Conservation (phyloP, 2,113 vertebrate genomes). For the Trogon melanurus region DNA sequence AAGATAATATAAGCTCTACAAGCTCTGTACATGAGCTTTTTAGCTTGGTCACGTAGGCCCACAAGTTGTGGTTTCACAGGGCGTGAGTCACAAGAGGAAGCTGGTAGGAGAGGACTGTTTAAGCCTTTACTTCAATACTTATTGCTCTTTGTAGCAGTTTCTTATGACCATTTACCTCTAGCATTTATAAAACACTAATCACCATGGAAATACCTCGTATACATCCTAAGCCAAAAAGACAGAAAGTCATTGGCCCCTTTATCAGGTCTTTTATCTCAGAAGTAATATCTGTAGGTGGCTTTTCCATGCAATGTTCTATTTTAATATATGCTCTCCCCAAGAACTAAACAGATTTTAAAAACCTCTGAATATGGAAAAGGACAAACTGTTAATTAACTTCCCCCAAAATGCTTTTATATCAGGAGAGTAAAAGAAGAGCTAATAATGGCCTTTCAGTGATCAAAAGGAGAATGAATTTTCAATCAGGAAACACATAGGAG, state of each 20-base stretch:
- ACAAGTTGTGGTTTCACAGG: neutral
- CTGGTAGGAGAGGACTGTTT: neutral
- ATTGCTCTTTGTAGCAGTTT: conserved; percentile 45
- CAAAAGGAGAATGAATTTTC: neutral
- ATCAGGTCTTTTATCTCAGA: neutral
- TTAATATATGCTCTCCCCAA: conserved; percentile 4
- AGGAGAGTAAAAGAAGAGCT: neutral
- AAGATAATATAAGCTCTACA: neutral
- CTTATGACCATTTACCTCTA: conserved; percentile 4
- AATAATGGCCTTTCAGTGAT: neutral
- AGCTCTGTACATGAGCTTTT: neutral
- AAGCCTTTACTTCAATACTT: conserved; percentile 11
- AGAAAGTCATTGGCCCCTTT: conserved; percentile 14
- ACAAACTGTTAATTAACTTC: conserved; percentile 38
- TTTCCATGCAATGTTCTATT: conserved; percentile 17
- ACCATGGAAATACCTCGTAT: conserved; percentile 13
- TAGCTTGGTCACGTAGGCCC: neutral
- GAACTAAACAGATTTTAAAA: conserved; percentile 41
- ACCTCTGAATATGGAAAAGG: conserved; percentile 9
- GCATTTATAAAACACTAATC: conserved; percentile 50
- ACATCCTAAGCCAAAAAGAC: neutral
- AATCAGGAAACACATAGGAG: neutral
- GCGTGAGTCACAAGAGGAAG: neutral
- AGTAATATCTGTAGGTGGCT: conserved; percentile 38
- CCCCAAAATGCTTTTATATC: neutral